phyloP scores from a whole-genome alignment of 2,113 vertebrate genomes.

The Enhydra lutris region DNA sequence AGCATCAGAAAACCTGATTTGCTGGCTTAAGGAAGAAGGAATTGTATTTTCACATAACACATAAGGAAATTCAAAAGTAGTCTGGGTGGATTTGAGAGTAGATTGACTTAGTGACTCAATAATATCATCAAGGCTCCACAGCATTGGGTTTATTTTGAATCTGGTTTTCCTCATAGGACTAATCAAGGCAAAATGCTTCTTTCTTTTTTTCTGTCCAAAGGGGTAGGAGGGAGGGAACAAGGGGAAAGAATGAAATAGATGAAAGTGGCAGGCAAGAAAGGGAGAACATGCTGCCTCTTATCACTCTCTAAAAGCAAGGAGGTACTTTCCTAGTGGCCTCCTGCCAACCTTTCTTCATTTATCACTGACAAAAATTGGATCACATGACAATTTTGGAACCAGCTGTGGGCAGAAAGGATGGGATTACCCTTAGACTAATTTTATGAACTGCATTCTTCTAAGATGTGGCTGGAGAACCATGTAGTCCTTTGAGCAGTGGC shows the following conservation, averaged over 20 bases:
- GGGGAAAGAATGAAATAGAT: background rate
- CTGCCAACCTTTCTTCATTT: background rate
- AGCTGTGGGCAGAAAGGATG: background rate
- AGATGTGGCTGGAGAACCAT: background rate
- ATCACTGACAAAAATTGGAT: background rate
- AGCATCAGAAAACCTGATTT: background rate
- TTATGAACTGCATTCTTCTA: background rate
- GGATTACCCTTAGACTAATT: background rate
- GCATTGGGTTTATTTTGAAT: background rate
- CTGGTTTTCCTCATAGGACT: background rate
- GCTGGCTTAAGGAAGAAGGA: background rate
- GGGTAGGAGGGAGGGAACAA: background rate
- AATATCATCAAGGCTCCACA: background rate
- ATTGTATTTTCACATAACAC: background rate
- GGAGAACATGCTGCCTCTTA: too few species aligned
- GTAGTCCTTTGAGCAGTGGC: background rate
- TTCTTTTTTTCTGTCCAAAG: background rate
- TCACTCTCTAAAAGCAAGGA: background rate
- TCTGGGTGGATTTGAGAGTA: background rate
- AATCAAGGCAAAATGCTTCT: background rate
- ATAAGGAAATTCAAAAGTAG: background rate
- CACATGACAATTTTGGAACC: background rate
- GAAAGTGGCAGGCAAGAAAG: background rate
- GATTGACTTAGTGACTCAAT: background rate
- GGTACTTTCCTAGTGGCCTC: background rate